Percentiles rank a stretch among this genome's conserved stretches.
Conservation (phyloP, 2,113 vertebrate genomes). For the Trematomus loennbergii region DNA sequence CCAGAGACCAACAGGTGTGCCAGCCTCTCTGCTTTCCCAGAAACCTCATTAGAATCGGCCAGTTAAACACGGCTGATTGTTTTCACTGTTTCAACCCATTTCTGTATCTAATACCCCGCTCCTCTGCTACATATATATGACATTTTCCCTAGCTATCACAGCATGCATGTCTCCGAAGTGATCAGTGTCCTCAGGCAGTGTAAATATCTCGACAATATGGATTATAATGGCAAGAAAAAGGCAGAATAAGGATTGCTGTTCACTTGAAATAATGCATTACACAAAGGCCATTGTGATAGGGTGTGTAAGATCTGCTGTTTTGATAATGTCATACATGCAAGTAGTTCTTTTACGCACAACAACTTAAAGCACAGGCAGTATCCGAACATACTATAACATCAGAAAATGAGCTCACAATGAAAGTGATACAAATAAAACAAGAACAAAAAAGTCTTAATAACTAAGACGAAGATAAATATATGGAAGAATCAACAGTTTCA, state of each 20-base stretch:
- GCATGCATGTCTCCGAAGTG: background rate
- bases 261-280: background rate
- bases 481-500: background rate
- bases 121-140: background rate
- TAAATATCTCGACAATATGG: background rate
- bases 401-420: background rate
- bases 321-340: background rate
- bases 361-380: background rate
- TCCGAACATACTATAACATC: background rate
- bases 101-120: background rate
- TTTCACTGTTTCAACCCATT: background rate
- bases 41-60: background rate
- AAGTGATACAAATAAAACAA: background rate
- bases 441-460: conserved; percentile 2
- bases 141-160: background rate
- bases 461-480: background rate
- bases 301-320: background rate
- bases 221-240: background rate
- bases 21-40: conserved; percentile 31
- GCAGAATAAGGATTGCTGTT: background rate
- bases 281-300: background rate
- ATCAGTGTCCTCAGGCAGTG: background rate
- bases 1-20: conserved; percentile 56
- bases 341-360: background rate
- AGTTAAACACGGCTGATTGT: conserved; percentile 6